A percentile compares a stretch with the other conserved stretches of the same genome.
Conservation (phyloP, 1,140 invertebrate species). For the Caenorhabditis remanei region DNA sequence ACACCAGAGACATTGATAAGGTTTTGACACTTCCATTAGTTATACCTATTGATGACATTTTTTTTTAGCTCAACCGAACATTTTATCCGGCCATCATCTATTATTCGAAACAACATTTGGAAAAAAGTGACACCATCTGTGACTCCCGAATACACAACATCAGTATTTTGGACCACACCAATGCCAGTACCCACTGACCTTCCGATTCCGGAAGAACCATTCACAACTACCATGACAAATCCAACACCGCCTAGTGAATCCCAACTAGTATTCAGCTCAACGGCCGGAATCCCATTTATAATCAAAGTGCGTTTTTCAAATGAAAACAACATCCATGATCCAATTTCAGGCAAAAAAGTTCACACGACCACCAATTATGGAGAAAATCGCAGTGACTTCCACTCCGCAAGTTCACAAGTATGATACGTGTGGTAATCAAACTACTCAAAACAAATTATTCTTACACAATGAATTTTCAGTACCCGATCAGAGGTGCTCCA, state of each 20-base stretch:
- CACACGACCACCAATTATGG: slow-evolving; percentile 37
- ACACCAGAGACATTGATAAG: background rate
- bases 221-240: background rate
- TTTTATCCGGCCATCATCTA: background rate
- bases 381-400: slow-evolving; percentile 33
- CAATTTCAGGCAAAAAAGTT: slow-evolving; percentile 28
- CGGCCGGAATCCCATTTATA: slow-evolving; percentile 25
- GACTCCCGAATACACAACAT: slow-evolving; percentile 17
- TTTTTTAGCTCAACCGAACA: slow-evolving; percentile 12
- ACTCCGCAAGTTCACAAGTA: slow-evolving; percentile 6
- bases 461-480: slow-evolving; percentile 58
- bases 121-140: slow-evolving; percentile 26
- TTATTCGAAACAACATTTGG: slow-evolving; percentile 25
- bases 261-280: slow-evolving; percentile 1
- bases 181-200: background rate
- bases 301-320: slow-evolving; percentile 9
- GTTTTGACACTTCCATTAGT: background rate
- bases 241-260: background rate
- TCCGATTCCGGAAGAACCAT: background rate
- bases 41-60: background rate
- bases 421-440: slow-evolving; percentile 21
- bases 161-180: slow-evolving; percentile 2
- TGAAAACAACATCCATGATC: background rate
- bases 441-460: background rate
- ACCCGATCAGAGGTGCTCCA: slow-evolving; percentile 61